Conservation (phyloP, 2,113 vertebrate species). For the Triplophysa siluroides region DNA sequence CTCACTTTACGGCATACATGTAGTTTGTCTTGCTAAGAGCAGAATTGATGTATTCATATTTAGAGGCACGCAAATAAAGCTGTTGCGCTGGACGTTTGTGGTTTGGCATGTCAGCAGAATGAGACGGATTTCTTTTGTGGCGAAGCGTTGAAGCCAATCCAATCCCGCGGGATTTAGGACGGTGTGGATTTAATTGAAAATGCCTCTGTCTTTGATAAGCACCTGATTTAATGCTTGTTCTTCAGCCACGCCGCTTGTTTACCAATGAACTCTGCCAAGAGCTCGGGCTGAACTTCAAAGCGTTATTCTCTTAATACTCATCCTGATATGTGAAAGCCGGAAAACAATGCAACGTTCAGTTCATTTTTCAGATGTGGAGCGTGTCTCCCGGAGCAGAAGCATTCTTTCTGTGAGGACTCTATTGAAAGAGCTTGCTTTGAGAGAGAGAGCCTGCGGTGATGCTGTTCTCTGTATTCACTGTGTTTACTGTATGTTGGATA, state of each 20-base stretch:
- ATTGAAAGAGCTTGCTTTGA: background rate
- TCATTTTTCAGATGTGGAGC: conserved; percentile 41
- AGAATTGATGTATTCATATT: background rate
- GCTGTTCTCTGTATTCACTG: conserved; percentile 3
- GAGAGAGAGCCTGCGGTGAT: conserved; percentile 16
- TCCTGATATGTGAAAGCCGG: conserved; percentile 39
- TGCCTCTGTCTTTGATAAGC: conserved; percentile 24
- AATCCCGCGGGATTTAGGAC: background rate
- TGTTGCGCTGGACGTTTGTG: background rate
- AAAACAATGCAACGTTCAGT: conserved; percentile 38
- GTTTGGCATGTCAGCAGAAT: background rate
- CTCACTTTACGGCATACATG: too few relatives aligned
- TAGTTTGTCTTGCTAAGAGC: background rate
- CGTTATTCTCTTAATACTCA: conserved; percentile 26
- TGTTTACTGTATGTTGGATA: too few relatives aligned
- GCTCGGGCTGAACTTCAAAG: conserved; percentile 42
- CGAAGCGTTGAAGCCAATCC: background rate
- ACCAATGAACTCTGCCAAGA: conserved; percentile 17
- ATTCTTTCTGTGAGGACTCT: background rate
- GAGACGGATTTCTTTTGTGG: background rate
- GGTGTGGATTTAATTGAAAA: conserved; percentile 41
- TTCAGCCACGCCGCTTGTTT: conserved; percentile 36
- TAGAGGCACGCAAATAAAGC: background rate
- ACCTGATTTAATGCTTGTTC: conserved; percentile 43
- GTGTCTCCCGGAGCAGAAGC: conserved; percentile 29